Evolutionary conservation across 2,797 vertebrate genomes (phyloP).

Genomic region (Pyrocephalus nanus): DNA sequence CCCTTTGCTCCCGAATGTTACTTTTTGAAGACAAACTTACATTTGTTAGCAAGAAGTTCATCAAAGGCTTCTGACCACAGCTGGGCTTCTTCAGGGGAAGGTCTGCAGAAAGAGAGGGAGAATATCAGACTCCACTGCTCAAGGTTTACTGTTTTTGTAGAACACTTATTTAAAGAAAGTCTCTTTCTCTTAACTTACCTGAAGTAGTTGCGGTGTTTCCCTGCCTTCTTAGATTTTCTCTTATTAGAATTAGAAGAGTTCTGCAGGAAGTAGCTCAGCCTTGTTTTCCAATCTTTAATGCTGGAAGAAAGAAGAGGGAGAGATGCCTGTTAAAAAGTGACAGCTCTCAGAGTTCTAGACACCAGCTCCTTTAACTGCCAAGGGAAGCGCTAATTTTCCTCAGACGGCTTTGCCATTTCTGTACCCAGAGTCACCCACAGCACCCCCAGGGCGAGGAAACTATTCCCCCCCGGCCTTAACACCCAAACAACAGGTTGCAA

Average conservation of each 20-base stretch:
- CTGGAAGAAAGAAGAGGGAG: constrained; percentile 18
- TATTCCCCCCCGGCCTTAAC: rapidly evolving
- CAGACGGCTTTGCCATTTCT: rapidly evolving
- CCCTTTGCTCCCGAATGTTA: background rate
- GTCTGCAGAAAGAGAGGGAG: constrained; percentile 72
- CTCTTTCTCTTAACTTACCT: constrained; percentile 46
- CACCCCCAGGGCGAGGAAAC: background rate
- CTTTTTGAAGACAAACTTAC: constrained; percentile 78
- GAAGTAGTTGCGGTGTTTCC: constrained; percentile 70
- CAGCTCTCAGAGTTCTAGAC: rapidly evolving
- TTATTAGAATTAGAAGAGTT: constrained; percentile 74
- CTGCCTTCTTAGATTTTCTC: constrained; percentile 68
- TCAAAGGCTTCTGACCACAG: constrained; percentile 92
- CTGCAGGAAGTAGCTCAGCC: constrained; percentile 79
- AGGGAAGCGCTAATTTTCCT: too few species aligned
- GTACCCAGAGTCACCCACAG: background rate
- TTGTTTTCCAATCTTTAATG: constrained; percentile 79
- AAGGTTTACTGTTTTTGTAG: background rate
- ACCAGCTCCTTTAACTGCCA: too few species aligned
- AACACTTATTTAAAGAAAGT: background rate
- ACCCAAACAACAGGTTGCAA: background rate
- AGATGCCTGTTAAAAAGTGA: background rate
- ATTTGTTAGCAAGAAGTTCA: constrained; percentile 91
- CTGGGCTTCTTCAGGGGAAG: constrained; percentile 87
- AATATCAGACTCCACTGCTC: background rate